Evolutionary conservation across 2,797 vertebrate species (phyloP), one percentile per base, ranked within the genome.

Genomic region (Netta rufina): DNA sequence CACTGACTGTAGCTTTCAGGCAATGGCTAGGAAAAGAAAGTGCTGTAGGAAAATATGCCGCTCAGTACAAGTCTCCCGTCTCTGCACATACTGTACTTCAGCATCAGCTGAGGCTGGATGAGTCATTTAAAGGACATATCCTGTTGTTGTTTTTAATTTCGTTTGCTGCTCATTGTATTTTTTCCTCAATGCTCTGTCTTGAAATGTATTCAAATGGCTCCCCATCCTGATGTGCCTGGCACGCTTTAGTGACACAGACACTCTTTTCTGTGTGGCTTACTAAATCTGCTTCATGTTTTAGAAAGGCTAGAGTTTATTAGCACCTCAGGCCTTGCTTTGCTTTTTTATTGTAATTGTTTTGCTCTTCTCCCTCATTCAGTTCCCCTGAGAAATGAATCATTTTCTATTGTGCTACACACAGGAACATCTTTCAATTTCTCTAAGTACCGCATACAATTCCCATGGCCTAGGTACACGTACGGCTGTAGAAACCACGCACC

Each of bases 11-110:
- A 84, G 90, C 88, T 91, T 70, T 27, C 74, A 60, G 94, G 95
- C 95, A 43, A 93, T 20, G 92, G 96, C 74, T 64, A 73, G 79
- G 94, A 87, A 33, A 71, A 95, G 85, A 73, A 38, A 41, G 85
- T 6, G 86, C 91, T 79, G 60, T 11, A 69, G 94, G 86, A 89
- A 80, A 81, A 90, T 33, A 39, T 28, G 11, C 27, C 45, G 73
- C 90, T 87, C 51, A 24, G 91, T 15, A 73, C 90, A 61, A 36
- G 41, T 9, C 36, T 8, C 43, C 54, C 4, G 6, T 28, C 84
- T 43, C 74, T 3, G 25, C 74, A 39, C 57, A 49, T 6, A 38
- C 28, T 15, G 33, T 41, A 14, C 45, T 5, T 71, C 3, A 5
- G 73, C 87, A 88, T 60, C 33, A 5, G 19, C 73, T 9, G 60